Evolutionary conservation across 2,797 vertebrate genomes (phyloP).

Genomic region (Crocodylus rhombifer): DNA sequence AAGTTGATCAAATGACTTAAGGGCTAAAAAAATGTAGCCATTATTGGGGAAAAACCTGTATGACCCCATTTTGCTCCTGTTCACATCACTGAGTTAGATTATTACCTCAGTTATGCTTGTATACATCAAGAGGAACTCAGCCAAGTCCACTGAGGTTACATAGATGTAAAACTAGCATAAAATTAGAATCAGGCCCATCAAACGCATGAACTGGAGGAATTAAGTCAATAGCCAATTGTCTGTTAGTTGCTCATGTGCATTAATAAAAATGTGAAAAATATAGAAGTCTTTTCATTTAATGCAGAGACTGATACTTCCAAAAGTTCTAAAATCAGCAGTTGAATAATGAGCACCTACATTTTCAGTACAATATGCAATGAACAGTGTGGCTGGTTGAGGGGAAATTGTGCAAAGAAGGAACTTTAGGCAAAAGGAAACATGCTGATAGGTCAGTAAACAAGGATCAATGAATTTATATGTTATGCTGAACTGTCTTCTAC

Average conservation of each 20-base stretch:
- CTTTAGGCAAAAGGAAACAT: not conserved
- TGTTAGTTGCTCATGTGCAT: not conserved
- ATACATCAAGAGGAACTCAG: not conserved
- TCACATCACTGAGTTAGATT: not conserved
- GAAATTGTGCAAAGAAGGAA: not conserved
- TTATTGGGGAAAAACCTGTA: not conserved
- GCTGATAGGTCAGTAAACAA: not conserved
- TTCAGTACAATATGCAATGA: too few relatives aligned
- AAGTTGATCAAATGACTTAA: not conserved
- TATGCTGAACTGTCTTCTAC: not conserved
- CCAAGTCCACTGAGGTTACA: not conserved
- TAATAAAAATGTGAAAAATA: not conserved
- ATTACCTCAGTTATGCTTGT: not conserved
- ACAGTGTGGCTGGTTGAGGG: not conserved
- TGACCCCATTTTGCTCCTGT: not conserved
- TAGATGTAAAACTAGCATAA: not conserved
- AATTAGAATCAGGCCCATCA: not conserved
- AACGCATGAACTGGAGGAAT: not conserved
- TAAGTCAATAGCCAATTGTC: not conserved
- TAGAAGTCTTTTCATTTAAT: not conserved
- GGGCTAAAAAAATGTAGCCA: not conserved
- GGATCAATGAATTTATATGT: not conserved
- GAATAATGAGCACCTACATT: not conserved
- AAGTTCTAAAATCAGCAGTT: not conserved
- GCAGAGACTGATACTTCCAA: not conserved